These are phyloP conservation scores for Dolichotis patagonum DNA, from an alignment of 2,113 vertebrate species.

Conservation along the genomic window DNA sequence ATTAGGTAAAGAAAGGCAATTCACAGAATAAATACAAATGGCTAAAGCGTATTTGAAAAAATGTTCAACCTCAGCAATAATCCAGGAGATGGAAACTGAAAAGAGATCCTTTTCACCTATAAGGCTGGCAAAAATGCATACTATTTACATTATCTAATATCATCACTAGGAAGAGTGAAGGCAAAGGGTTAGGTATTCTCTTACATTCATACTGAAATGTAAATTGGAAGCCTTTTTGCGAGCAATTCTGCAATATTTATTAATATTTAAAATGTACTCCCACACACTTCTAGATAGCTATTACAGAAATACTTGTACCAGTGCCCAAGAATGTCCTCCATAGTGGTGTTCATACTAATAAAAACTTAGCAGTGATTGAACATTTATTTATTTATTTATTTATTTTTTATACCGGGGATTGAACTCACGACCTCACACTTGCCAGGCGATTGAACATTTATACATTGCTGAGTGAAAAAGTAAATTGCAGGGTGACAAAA, in stretches of 20 bases:
- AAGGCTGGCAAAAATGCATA: neutral
- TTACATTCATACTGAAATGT: neutral
- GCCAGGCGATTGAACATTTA: neutral
- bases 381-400: too few species aligned
- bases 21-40: conserved; percentile 16
- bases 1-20: neutral
- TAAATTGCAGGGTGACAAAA: neutral
- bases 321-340: neutral
- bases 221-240: neutral
- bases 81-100: neutral
- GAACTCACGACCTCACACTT: too few species aligned
- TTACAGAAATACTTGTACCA: neutral
- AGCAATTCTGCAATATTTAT: neutral
- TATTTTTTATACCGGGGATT: too few species aligned
- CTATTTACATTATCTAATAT: neutral
- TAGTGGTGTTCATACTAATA: neutral
- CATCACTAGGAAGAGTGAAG: neutral
- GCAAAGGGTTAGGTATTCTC: neutral
- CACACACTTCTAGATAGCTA: conserved; percentile 18
- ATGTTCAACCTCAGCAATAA: neutral
- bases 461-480: neutral
- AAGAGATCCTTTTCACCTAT: neutral
- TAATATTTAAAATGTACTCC: conserved; percentile 18
- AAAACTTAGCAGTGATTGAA: neutral
- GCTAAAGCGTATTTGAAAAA: neutral